Base-by-base conservation (phyloP, 2,888 invertebrate species). In the Polylopha cassiicola region DNA sequence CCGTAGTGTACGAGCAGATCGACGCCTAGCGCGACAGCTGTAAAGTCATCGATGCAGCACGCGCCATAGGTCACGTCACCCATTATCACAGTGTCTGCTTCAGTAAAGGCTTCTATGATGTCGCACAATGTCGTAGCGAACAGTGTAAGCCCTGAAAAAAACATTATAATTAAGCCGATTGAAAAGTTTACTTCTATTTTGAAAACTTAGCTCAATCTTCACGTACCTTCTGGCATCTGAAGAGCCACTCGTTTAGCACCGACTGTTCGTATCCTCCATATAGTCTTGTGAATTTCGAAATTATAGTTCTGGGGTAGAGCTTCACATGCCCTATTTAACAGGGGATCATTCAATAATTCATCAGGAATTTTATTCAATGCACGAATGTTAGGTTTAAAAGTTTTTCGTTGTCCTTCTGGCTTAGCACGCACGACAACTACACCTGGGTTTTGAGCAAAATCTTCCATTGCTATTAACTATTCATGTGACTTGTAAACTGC, bases 1-100 rank as follows among this genome's bases (percentile, higher is more conserved):
- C 98, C 99, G 71, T 99, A 99, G 77, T 99, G 99, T 16, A 99
- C 91, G 48, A 98, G 81, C 11, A 99, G 82, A 58, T 98, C 95
- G 4, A 95, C 95, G 6, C 93, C 94, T 17, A 99, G 86, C 0
- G 97, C 95, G 57, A 90, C 89, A 0, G 99, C 98, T 0, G 97
- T 97, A 66, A 91, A 94, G 82, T 99, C 99, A 69, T 99, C 99
- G 6, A 99, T 92, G 73, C 99, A 99, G 71, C 99, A 99, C 0
- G 99, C 99, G 20, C 99, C 99, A 66, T 99, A 99, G 0, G 99
- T 99, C 8, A 99, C 98, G 80, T 99, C 99, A 4, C 97, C 99
- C 96, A 99, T 96, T 46, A 99, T 97, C 29, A 99, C 89, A 0
- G 94, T 93, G 56, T 98, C 97, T 2, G 95, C 95, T 18, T 89